Conservation (phyloP, 2,888 invertebrate species). For the Strigamia crassipes region DNA sequence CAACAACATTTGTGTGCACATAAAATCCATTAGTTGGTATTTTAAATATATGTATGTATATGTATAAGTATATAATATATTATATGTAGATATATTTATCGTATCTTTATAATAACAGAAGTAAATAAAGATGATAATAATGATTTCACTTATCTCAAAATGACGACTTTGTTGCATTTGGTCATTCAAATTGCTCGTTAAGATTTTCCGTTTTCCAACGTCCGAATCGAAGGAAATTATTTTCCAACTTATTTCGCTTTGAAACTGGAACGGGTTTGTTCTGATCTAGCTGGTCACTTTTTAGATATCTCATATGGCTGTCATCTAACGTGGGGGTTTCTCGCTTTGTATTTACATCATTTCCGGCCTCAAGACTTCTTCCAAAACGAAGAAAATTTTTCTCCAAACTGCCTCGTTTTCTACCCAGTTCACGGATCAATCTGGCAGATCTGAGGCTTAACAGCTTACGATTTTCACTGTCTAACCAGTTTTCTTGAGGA, state of each 20-base stretch:
- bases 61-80: too few species aligned
- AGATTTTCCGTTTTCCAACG: background rate
- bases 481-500: background rate
- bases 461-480: background rate
- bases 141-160: background rate
- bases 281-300: background rate
- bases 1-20: background rate
- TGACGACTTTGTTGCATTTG: background rate
- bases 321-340: background rate
- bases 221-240: slow-evolving; percentile 1
- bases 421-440: slow-evolving; percentile 22
- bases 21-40: background rate
- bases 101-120: too few species aligned
- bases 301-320: background rate
- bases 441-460: slow-evolving; percentile 1
- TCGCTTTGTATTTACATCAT: background rate
- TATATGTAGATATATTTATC: too few species aligned
- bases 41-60: background rate
- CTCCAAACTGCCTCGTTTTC: slow-evolving; percentile 34
- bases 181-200: background rate
- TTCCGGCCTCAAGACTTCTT: slow-evolving; percentile 41
- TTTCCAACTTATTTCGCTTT: background rate
- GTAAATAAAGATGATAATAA: background rate
- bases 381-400: slow-evolving; percentile 45
- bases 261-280: background rate